Percentiles rank a stretch among this genome's conserved stretches.
Evolutionary conservation across 1,140 invertebrate species (phyloP).

Genomic region (Uloborus diversus): DNA sequence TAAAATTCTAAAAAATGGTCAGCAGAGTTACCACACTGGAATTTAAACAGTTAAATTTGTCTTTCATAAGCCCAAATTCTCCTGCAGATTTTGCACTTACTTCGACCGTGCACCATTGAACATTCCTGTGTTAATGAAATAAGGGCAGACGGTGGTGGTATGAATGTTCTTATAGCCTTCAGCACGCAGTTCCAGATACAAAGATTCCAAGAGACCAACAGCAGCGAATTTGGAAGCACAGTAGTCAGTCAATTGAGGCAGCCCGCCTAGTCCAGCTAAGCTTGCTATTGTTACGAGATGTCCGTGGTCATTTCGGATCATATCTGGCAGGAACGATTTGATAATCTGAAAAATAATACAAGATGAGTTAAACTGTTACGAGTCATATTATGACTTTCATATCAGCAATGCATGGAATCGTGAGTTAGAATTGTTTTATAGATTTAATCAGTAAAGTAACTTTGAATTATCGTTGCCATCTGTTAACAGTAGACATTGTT

Average conservation of each 20-base stretch:
- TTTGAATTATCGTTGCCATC: not conserved
- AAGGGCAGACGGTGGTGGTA: conserved; percentile 91
- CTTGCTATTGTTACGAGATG: conserved; percentile 96
- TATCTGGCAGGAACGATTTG: conserved; percentile 80
- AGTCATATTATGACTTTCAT: not conserved
- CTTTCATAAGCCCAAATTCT: too few relatives aligned
- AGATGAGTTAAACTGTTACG: not conserved
- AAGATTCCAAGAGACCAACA: conserved; percentile 89
- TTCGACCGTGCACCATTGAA: conserved; percentile 74
- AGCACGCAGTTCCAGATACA: conserved; percentile 75
- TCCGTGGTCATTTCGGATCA: conserved; percentile 80
- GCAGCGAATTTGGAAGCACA: conserved; percentile 94
- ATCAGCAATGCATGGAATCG: not conserved
- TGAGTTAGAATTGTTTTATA: not conserved
- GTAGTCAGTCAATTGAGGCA: conserved; percentile 90
- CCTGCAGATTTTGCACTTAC: conserved; percentile 38
- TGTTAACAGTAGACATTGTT: not conserved
- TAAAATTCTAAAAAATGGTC: too few relatives aligned
- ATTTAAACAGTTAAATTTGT: too few relatives aligned
- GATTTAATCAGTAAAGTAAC: not conserved
- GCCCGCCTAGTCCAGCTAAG: conserved; percentile 85
- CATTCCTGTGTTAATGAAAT: conserved; percentile 95
- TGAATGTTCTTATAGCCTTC: conserved; percentile 77
- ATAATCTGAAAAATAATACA: conserved; percentile 14
- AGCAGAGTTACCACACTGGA: too few relatives aligned